Evolutionary conservation across 2,888 invertebrate species (phyloP), one percentile per base, ranked within the genome.

Genomic region (Melieria crassipennis): DNA sequence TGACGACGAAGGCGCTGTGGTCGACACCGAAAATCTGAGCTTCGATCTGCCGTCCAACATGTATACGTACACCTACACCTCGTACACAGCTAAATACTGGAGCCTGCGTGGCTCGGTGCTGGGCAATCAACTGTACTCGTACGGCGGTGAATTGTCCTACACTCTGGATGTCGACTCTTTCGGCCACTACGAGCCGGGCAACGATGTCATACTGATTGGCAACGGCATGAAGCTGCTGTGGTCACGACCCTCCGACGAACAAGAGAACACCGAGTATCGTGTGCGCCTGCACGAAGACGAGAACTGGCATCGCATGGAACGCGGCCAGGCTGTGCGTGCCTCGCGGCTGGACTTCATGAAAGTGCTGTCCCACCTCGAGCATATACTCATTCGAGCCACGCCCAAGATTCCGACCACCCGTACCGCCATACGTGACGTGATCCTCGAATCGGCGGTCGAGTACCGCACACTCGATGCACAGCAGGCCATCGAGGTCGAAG

Each of bases 291-390:
- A 89, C 57, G 93, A 94, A 80, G 86, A 87, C 1, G 89, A 89
- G 56, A 93, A 94, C 50, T 95, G 95, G 95, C 88, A 88, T 52
- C 88, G 90, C 47, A 73, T 89, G 55, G 87, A 88, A 72, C 85
- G 87, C 7, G 87, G 87, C 58, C 90, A 90, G 0, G 89, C 89
- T 5, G 87, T 88, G 58, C 86, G 88, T 2, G 91, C 93, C 0
- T 92, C 93, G 0, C 91, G 98, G 46, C 90, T 92, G 70, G 94
- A 97, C 82, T 89, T 99, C 73, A 90, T 99, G 89, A 92, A 90
- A 74, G 94, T 94, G 0, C 88, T 99, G 7, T 91, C 94, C 45
- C 93, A 94, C 79, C 87, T 99, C 10, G 92, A 95, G 79, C 90
- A 92, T 10, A 92, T 97, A 73, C 88, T 96, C 7, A 92, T 98